These are phyloP conservation scores for Acanthurus tractus DNA, from an alignment of 2,797 vertebrate genomes.

Conservation along the genomic window DNA sequence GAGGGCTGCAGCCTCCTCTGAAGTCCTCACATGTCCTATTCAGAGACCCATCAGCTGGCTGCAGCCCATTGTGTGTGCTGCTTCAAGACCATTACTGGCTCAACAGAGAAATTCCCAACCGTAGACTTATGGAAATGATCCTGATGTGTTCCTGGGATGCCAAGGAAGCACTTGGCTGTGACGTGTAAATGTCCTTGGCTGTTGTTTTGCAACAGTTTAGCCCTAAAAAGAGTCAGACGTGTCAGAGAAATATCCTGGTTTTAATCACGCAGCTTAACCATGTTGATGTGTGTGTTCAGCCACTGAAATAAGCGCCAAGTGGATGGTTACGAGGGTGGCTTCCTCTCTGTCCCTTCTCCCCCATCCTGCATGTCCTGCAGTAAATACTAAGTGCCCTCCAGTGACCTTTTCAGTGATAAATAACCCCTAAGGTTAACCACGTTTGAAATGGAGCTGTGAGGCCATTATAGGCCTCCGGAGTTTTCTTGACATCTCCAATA, in stretches of 20 bases:
- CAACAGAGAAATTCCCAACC: slow-evolving; percentile 61
- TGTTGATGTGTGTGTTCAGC: slow-evolving; percentile 55
- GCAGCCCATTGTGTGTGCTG: slow-evolving; percentile 58
- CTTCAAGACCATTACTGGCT: slow-evolving; percentile 63
- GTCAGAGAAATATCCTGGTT: slow-evolving; percentile 45
- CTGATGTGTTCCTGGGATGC: slow-evolving; percentile 61
- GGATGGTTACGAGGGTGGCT: slow-evolving; percentile 60
- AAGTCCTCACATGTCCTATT: slow-evolving; percentile 81
- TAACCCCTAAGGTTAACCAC: slow-evolving; percentile 86
- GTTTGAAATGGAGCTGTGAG: slow-evolving; percentile 86
- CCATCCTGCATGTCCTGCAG: slow-evolving; percentile 78
- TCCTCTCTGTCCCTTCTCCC: slow-evolving; percentile 62
- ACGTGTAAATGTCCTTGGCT: slow-evolving; percentile 35
- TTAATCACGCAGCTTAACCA: slow-evolving; percentile 54
- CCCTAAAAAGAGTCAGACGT: slow-evolving; percentile 27
- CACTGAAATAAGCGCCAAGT: slow-evolving; percentile 36
- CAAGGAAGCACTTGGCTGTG: slow-evolving; percentile 46
- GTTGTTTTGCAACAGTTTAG: slow-evolving; percentile 40
- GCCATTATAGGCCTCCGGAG: slow-evolving; percentile 82
- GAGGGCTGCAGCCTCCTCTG: slow-evolving; percentile 76
- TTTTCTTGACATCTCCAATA: slow-evolving; percentile 84
- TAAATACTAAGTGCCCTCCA: slow-evolving; percentile 82
- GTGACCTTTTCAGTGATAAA: slow-evolving; percentile 86
- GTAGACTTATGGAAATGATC: slow-evolving; percentile 61
- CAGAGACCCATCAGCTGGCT: slow-evolving; percentile 78